Percentiles rank a stretch among this genome's conserved stretches.
These are phyloP conservation scores for Conus canariensis DNA, from an alignment of 2,888 invertebrate genomes.

Conservation along the genomic window DNA sequence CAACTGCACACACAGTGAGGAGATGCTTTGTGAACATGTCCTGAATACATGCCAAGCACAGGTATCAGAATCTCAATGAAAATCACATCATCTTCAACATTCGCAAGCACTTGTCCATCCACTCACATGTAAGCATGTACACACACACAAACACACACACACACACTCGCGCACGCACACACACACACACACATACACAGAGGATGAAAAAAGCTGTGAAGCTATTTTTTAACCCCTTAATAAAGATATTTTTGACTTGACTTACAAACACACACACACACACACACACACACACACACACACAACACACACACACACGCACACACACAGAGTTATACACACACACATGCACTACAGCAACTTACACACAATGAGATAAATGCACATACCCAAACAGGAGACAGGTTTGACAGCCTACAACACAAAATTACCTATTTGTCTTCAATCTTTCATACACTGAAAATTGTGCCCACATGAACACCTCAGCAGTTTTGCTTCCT, in stretches of 20 bases:
- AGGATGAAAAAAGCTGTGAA: no score
- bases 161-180: no score
- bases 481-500: no score
- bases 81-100: neutral
- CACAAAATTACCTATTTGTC: neutral
- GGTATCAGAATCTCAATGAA: neutral
- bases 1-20: conserved; percentile 71
- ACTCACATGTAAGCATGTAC: neutral
- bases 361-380: neutral
- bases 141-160: neutral
- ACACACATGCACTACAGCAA: neutral
- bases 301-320: neutral
- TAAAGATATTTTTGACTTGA: no score
- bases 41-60: neutral
- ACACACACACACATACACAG: no score
- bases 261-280: no score
- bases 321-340: neutral
- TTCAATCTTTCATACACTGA: neutral
- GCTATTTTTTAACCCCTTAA: no score
- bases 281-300: neutral
- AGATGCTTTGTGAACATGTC: neutral
- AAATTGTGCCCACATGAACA: no score
- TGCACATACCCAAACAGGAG: neutral
- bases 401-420: neutral
- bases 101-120: neutral